phyloP scores from a whole-genome alignment of 2,888 invertebrate genomes.

The Oscheius myriophilus region DNA sequence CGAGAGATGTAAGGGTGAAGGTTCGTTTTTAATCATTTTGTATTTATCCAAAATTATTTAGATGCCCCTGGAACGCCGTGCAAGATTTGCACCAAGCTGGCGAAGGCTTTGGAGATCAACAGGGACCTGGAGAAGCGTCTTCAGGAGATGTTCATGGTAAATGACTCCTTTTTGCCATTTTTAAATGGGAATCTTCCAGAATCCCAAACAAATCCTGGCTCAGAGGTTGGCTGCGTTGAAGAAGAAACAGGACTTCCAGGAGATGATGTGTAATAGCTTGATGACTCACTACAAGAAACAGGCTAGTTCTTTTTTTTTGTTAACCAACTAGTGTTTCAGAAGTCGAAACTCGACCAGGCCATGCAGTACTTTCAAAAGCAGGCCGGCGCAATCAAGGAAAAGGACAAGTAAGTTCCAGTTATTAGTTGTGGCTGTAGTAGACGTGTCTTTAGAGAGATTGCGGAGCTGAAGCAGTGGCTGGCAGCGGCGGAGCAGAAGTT shows the following conservation, averaged over 20 bases:
- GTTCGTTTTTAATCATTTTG: background rate
- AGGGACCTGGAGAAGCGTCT: slow-evolving; percentile 6
- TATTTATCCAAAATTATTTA: background rate
- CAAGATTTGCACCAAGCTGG: slow-evolving; percentile 3
- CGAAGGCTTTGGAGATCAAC: slow-evolving; percentile 12
- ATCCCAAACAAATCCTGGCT: slow-evolving; percentile 7
- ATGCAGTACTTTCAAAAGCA: slow-evolving; percentile 5
- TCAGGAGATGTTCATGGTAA: too few species aligned
- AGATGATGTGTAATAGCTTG: slow-evolving; percentile 16
- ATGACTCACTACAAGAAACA: slow-evolving; percentile 5
- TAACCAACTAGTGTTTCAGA: background rate
- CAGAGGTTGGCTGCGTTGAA: background rate
- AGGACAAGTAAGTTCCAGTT: slow-evolving; percentile 6
- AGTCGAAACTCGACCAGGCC: background rate
- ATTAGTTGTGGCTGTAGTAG: too few species aligned
- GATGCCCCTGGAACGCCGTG: slow-evolving; percentile 10
- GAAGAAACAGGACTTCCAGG: slow-evolving; percentile 11
- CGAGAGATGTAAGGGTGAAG: slow-evolving; percentile 11
- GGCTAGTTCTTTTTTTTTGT: background rate
- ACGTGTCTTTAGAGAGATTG: slow-evolving; percentile 11
- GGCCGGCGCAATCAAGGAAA: background rate
- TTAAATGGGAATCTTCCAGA: slow-evolving; percentile 14
- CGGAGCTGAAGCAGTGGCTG: slow-evolving; percentile 8
- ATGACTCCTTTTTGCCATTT: too few species aligned
- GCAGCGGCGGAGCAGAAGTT: background rate